These are phyloP conservation scores for Eupithecia pulchellata DNA, from an alignment of 2,888 invertebrate genomes.

Conservation along the genomic window DNA sequence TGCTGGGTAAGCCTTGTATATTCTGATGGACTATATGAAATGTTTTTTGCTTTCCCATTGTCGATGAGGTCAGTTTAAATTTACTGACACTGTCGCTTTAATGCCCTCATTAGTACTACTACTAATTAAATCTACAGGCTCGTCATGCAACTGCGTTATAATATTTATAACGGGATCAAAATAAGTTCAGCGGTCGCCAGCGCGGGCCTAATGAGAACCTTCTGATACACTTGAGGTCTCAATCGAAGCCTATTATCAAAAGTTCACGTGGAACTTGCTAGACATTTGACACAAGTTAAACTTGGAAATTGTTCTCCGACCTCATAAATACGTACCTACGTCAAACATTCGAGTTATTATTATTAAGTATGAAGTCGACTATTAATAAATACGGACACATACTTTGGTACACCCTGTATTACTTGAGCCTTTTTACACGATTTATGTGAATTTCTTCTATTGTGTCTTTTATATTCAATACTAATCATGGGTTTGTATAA, in stretches of 20 bases:
- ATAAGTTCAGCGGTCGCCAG: background rate
- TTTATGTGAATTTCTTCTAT: background rate
- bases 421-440: background rate
- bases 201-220: background rate
- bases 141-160: too few species aligned
- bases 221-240: background rate
- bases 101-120: too few species aligned
- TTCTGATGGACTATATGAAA: too few species aligned
- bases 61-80: too few species aligned
- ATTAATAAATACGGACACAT: conserved; percentile 1
- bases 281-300: conserved; percentile 16
- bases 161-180: too few species aligned
- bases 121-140: too few species aligned
- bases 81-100: too few species aligned
- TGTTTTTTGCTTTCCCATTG: too few species aligned
- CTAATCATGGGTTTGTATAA: too few species aligned
- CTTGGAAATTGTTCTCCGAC: conserved; percentile 10
- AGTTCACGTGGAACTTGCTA: conserved; percentile 9
- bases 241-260: background rate
- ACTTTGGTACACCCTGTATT: conserved; percentile 3
- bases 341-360: conserved; percentile 7
- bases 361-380: background rate
- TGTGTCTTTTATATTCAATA: too few species aligned
- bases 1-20: too few species aligned
- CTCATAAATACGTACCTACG: conserved; percentile 3